phyloP scores from a whole-genome alignment of 2,888 invertebrate genomes.

The Spilarctia lutea region DNA sequence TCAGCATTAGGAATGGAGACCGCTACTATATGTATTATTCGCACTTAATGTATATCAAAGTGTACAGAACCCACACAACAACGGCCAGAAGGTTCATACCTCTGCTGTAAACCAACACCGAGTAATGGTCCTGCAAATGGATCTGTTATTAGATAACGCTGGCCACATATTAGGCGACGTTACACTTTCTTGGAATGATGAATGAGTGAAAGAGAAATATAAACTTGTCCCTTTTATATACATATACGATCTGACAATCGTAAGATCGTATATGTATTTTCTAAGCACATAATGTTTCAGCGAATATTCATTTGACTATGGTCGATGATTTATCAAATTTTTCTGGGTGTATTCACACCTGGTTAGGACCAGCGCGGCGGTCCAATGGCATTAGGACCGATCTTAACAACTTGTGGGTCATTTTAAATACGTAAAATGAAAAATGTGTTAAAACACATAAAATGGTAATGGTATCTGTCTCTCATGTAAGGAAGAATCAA shows the following conservation, averaged over 20 bases:
- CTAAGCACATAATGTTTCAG: not conserved
- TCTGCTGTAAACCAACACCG: conserved; percentile 40
- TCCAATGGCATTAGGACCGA: not conserved
- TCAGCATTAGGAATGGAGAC: not conserved
- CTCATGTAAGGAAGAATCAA: no score
- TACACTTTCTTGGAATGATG: conserved; percentile 43
- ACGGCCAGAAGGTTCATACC: conserved; percentile 7
- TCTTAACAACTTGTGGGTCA: no score
- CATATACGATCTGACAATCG: not conserved
- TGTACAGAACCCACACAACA: not conserved
- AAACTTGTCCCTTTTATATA: not conserved
- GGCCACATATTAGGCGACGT: conserved; percentile 41
- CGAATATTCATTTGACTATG: not conserved
- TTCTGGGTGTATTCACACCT: not conserved
- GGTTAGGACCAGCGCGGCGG: not conserved
- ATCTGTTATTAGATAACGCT: conserved; percentile 36
- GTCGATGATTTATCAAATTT: not conserved
- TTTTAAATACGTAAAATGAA: no score
- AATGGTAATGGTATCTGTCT: no score
- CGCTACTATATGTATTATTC: not conserved
- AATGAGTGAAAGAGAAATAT: conserved; percentile 24
- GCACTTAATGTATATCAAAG: not conserved
- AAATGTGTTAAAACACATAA: no score
- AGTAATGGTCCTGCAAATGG: conserved; percentile 41
- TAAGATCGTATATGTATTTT: not conserved